Percentiles rank a stretch among this genome's conserved stretches.
phyloP scores from a whole-genome alignment of 2,113 vertebrate genomes.

The Ochotona princeps region DNA sequence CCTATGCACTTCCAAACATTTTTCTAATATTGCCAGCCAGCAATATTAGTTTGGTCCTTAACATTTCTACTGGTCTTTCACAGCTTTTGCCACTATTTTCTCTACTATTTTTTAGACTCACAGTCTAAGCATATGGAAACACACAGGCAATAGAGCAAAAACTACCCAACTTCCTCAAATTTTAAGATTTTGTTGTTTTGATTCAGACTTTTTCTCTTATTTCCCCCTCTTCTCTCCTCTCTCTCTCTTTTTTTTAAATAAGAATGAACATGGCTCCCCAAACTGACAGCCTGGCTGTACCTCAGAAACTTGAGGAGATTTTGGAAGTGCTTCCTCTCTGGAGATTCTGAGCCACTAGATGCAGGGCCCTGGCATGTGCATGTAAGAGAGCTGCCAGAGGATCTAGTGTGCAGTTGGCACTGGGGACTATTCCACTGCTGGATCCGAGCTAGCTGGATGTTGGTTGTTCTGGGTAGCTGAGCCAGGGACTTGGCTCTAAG shows the following conservation, averaged over 20 bases:
- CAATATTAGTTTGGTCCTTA: background rate
- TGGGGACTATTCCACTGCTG: background rate
- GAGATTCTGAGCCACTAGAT: background rate
- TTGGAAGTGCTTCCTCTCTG: background rate
- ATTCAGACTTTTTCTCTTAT: background rate
- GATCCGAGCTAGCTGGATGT: background rate
- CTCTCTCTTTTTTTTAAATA: background rate
- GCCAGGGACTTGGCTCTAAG: background rate
- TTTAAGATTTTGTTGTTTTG: constrained; percentile 33
- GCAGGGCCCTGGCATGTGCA: background rate
- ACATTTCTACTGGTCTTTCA: background rate
- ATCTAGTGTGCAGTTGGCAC: background rate
- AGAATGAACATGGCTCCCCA: background rate
- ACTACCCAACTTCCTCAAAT: background rate
- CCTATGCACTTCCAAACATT: background rate
- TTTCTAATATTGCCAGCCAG: background rate
- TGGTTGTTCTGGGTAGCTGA: background rate
- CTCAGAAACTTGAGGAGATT: constrained; percentile 2
- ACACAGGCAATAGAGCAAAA: background rate
- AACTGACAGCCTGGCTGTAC: background rate
- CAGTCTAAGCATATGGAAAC: constrained; percentile 1
- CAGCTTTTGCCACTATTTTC: background rate
- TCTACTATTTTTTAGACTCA: background rate
- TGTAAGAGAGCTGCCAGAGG: background rate
- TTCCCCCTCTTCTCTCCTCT: background rate